Base-by-base conservation (phyloP, 2,797 vertebrate genomes). In the Anabacerthia variegaticeps region DNA sequence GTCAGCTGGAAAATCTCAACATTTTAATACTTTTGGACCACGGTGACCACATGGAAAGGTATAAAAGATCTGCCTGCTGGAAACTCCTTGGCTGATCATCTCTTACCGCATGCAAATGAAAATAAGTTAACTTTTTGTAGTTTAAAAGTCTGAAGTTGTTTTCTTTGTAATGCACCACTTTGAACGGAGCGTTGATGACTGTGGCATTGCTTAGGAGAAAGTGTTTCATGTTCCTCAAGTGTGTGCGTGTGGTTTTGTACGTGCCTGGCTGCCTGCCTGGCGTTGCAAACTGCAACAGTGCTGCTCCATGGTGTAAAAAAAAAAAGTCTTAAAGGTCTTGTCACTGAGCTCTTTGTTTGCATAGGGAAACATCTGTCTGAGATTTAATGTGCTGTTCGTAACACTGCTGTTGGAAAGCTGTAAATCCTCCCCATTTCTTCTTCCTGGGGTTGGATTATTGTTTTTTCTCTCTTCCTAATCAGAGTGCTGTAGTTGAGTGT, bases 301-400 rank as follows among this genome's bases (percentile, higher is more conserved):
- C 69, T 76, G 75, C 91, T 82, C 30, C 4, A 0, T 79, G 51
- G 71, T 73, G 71, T 84, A 1, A 46, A 65, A 51, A 51, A 46
- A 76, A n/a, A 14, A 49, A 13, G 22, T 30, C 16, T 52, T 82
- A 46, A 55, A 44, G 79, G 77, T 79, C 68, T 80, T 73, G 89
- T 88, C 86, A 69, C 87, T 86, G 86, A 95, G 85, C 89, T 63
- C 79, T 95, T 93, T 94, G 94, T 94, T 95, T 90, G 95, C 67
- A 34, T 68, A 79, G 88, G 89, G 93, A 79, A 91, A 97, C 95
- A 92, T 97, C 96, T 97, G 98, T 94, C 93, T 96, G 91, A 88
- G 83, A 94, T 95, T 96, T 96, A 92, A 95, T 63, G 88, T 95
- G 95, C 80, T 88, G 94, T 87, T 97, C 3, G 12, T 71, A 94